Base-by-base conservation (phyloP, 2,797 vertebrate genomes). In the Rhinella marina region DNA sequence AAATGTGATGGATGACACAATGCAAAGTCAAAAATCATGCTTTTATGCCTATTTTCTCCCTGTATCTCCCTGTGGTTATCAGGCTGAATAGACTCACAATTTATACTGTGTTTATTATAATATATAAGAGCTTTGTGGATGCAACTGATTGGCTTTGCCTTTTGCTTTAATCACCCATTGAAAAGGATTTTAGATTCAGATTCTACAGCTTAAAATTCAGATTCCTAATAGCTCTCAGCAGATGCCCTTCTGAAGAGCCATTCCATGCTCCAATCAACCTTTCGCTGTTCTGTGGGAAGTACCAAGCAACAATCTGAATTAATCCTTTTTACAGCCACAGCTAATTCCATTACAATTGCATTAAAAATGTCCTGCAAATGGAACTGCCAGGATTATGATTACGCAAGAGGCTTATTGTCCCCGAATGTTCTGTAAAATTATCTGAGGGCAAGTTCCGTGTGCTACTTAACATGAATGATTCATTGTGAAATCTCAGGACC, bases 341-440 rank as follows among this genome's bases (percentile, higher is more conserved):
- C 88, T 89, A 86, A 89, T 89, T 89, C 88, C 80, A 86, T 89
- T 86, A 89, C 81, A 89, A 86, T 89, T 89, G 85, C 85, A 86
- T 89, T 89, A 86, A 86, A 87, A 82, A 89, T 80, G 81, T 86
- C 73, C 88, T 86, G 81, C 80, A 86, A 79, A 89, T 89, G 75
- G 88, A 89, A 84, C 80, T 84, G 88, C 85, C 80, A 84, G 81
- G 85, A 86, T 83, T 89, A 79, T 86, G 80, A 89, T 89, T 89
- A 89, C 84, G 88, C 85, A 86, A 79, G 77, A 83, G 81, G 72
- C 62, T 86, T 86, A 89, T 89, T 86, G 88, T 89, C 73, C 56
- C 64, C 66, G 73, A 41, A 83, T 64, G 85, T 73, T 66, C 73
- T 84, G 62, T 56, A 73, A 68, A 83, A 78, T 86, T 57, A 83